These are phyloP conservation scores for Gambusia holbrooki DNA, from an alignment of 2,113 vertebrate species.

Conservation along the genomic window DNA sequence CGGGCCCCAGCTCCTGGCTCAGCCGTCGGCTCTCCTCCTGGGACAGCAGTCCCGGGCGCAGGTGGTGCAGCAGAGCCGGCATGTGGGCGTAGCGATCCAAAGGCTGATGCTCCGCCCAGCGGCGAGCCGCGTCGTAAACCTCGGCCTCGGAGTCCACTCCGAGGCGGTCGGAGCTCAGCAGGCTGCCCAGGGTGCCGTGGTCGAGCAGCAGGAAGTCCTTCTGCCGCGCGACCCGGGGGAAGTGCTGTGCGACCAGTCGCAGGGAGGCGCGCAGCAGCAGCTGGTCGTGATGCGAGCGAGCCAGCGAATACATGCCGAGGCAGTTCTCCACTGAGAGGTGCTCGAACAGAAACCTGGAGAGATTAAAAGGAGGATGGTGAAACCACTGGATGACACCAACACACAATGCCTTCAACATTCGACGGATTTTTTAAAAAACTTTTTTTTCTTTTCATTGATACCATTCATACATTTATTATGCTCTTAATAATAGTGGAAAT, in stretches of 20 bases:
- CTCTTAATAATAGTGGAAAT: no score
- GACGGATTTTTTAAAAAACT: no score
- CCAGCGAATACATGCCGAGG: slow-evolving; percentile 85
- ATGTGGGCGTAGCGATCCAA: slow-evolving; percentile 79
- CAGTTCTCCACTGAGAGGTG: slow-evolving; percentile 85
- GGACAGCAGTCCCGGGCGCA: slow-evolving; percentile 81
- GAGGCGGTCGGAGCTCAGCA: slow-evolving; percentile 84
- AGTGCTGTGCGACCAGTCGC: slow-evolving; percentile 82
- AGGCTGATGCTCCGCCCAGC: slow-evolving; percentile 83
- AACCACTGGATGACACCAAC: background rate
- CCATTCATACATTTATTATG: no score
- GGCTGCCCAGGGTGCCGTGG: slow-evolving; percentile 81
- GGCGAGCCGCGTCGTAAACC: slow-evolving; percentile 82
- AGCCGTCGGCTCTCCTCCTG: slow-evolving; percentile 81
- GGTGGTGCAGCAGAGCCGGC: slow-evolving; percentile 78
- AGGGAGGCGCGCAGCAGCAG: slow-evolving; percentile 82
- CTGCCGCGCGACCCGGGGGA: slow-evolving; percentile 81
- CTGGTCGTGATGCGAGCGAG: slow-evolving; percentile 84
- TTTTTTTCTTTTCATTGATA: no score
- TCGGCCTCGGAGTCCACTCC: slow-evolving; percentile 83
- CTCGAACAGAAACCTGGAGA: slow-evolving; percentile 82
- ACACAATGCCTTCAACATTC: background rate
- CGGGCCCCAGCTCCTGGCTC: slow-evolving; percentile 78
- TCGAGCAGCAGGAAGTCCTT: slow-evolving; percentile 84
- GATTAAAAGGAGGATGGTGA: background rate